A percentile compares a stretch with the other conserved stretches of the same genome.
Evolutionary conservation across 23 tunicate genomes (phyloP).

Genomic region (Trididemnum nubilum): DNA sequence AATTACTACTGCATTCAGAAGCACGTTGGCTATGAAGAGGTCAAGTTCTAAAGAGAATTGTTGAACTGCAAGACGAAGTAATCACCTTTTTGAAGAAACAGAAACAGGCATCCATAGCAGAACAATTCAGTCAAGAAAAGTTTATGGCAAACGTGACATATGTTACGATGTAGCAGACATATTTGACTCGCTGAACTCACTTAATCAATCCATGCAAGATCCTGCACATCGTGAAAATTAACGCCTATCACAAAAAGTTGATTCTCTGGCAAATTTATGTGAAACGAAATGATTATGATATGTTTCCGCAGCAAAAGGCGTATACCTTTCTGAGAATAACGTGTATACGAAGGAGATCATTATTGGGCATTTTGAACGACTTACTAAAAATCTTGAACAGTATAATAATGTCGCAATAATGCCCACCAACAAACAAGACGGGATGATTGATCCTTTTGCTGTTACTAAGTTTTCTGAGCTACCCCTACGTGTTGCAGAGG

Average conservation of each 20-base stretch:
- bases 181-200: constrained; percentile 51
- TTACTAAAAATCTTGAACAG: constrained; percentile 36
- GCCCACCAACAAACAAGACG: constrained; percentile 39
- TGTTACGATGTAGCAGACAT: constrained; percentile 51
- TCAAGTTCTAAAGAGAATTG: constrained; percentile 44
- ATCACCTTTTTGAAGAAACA: constrained; percentile 33
- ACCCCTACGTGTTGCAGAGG: constrained; percentile 53
- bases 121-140: constrained; percentile 46
- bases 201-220: constrained; percentile 54
- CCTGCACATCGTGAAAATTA: constrained; percentile 33
- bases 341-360: constrained; percentile 21
- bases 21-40: constrained; percentile 39
- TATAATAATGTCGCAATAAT: constrained; percentile 19
- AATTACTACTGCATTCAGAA: constrained; percentile 42
- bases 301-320: constrained; percentile 35
- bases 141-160: constrained; percentile 53
- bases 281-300: constrained; percentile 21
- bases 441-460: constrained; percentile 51
- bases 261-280: constrained; percentile 25
- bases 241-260: constrained; percentile 29
- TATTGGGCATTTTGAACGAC: constrained; percentile 37
- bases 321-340: constrained; percentile 25
- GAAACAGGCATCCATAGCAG: constrained; percentile 32
- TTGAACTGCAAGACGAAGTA: constrained; percentile 51
- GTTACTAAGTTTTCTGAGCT: constrained; percentile 37